A percentile compares a stretch with the other conserved stretches of the same genome.
Evolutionary conservation across 2,797 vertebrate genomes (phyloP).

Genomic region (Eulemur albifrons): DNA sequence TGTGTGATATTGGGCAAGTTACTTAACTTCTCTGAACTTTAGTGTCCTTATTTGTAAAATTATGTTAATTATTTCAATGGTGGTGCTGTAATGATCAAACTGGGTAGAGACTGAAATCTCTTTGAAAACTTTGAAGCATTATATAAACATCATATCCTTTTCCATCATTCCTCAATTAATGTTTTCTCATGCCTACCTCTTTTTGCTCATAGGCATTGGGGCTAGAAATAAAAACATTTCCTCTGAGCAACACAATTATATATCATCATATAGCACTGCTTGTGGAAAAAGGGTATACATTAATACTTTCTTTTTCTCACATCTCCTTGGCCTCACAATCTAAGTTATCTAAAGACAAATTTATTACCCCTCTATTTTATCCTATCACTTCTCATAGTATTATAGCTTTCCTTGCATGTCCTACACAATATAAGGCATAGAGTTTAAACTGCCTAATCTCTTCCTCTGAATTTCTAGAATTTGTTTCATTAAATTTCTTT

Average conservation of each 20-base stretch:
- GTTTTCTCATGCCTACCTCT: background rate
- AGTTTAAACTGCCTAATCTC: background rate
- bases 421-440: background rate
- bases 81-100: background rate
- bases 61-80: background rate
- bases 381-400: background rate
- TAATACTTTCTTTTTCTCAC: background rate
- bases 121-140: background rate
- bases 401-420: background rate
- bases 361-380: background rate
- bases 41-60: constrained; percentile 29
- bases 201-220: constrained; percentile 5
- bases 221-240: constrained; percentile 12
- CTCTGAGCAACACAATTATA: background rate
- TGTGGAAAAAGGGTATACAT: background rate
- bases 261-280: background rate
- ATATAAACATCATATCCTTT: background rate
- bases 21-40: background rate
- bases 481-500: constrained; percentile 23
- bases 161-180: background rate
- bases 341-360: background rate
- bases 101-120: background rate
- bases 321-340: background rate
- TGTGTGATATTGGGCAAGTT: background rate
- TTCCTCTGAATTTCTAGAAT: background rate